phyloP scores from a whole-genome alignment of 2,888 invertebrate genomes.

The Ptilodon capucinus region DNA sequence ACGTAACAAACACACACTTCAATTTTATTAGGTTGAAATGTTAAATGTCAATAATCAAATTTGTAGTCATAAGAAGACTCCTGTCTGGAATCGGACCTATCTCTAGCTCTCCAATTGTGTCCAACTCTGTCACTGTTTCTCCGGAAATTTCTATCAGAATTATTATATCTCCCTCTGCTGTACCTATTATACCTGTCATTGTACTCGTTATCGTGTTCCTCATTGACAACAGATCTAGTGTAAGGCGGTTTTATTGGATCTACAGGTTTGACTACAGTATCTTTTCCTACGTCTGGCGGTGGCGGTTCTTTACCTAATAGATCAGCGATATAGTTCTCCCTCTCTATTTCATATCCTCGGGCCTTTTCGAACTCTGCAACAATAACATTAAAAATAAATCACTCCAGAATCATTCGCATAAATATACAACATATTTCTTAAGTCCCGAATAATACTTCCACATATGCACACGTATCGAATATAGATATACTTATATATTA shows the following conservation, averaged over 20 bases:
- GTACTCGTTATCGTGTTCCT: slow-evolving; percentile 14
- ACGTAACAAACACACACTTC: not conserved
- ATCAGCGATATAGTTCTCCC: slow-evolving; percentile 79
- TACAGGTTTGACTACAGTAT: slow-evolving; percentile 41
- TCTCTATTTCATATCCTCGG: slow-evolving; percentile 86
- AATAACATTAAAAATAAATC: slow-evolving; percentile 16
- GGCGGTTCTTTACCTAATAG: slow-evolving; percentile 48
- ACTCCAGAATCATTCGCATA: too few relatives aligned
- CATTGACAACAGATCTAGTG: slow-evolving; percentile 28
- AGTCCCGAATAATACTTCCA: too few relatives aligned
- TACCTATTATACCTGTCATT: slow-evolving; percentile 20
- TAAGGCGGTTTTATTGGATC: slow-evolving; percentile 8
- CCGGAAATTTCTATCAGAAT: slow-evolving; percentile 5
- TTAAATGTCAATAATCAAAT: slow-evolving; percentile 46
- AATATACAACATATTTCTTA: too few relatives aligned
- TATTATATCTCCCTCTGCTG: slow-evolving; percentile 2
- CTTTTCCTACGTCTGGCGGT: slow-evolving; percentile 43
- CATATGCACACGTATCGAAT: too few relatives aligned
- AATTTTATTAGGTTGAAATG: not conserved
- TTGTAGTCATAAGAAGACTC: slow-evolving; percentile 44
- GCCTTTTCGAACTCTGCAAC: slow-evolving; percentile 84
- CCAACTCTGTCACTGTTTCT: slow-evolving; percentile 3
- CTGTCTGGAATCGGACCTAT: slow-evolving; percentile 14
- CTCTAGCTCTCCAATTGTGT: not conserved
- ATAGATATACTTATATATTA: too few relatives aligned